Evolutionary conservation across 1,140 invertebrate genomes (phyloP), one percentile per base, ranked within the genome.

Genomic region (Araneus ventricosus): DNA sequence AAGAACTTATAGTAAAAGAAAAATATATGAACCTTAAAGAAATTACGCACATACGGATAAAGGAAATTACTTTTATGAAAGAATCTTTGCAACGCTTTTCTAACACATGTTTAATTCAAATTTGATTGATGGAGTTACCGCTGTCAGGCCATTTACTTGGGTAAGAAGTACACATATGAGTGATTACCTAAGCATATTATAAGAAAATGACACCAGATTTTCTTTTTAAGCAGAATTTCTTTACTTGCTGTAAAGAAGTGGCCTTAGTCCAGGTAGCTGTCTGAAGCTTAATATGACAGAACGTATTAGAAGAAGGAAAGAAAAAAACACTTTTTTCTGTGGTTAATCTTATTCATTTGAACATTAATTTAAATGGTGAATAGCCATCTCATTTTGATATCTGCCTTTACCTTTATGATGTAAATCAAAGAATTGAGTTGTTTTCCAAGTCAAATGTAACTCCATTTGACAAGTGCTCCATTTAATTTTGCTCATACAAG

Each of bases 171-270:
- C 27, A 30, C 27, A 75, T 75, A 37, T 75, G 70, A 75, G 6
- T 75, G 70, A 75, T 75, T 75, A 75, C 70, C 30, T 75, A 34
- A 5, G 70, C 34, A 75, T 30, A 75, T 20, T 34, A 30, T 22
- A 22, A 17, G 67, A 6, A 75, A 75, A 75, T 75, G 67, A 75
- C 67, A 75, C 30, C 67, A 30, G 67, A 20, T 75, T 75, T 75
- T 30, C 59, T 34, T 3, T 70, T 52, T 52, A 52, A 52, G 67
- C 3, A 52, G 34, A 20, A 75, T 75, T 37, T 75, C 30, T 34
- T 75, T 37, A 17, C 30, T 75, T 37, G 4, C 8, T n/a, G 3
- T 30, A 34, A 5, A 34, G 30, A 75, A 30, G 27, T 75, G 27
- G 14, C 14, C 30, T 37, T 34, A 75, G 2, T 30, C 30, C 30